phyloP scores from a whole-genome alignment of 2,797 vertebrate genomes.

The Graptemys geographica region DNA sequence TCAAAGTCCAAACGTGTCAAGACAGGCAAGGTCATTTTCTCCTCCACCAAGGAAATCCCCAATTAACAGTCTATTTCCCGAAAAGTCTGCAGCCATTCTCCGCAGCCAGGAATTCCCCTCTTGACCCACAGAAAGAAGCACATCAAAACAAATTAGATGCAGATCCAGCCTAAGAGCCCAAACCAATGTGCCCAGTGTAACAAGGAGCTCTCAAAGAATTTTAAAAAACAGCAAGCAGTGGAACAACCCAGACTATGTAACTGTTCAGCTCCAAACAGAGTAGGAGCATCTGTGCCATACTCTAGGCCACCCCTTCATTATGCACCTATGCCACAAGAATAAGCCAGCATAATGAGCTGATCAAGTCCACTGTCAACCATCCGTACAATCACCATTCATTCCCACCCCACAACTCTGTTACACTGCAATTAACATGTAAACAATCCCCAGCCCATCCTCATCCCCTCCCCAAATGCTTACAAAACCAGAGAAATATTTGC shows the following conservation, averaged over 20 bases:
- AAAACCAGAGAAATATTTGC: background rate
- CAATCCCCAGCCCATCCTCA: background rate
- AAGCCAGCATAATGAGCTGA: background rate
- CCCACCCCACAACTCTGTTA: background rate
- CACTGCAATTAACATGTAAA: background rate
- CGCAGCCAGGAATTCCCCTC: slow-evolving; percentile 8
- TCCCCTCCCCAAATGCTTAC: background rate
- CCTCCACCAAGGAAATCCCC: slow-evolving; percentile 50
- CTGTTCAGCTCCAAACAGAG: background rate
- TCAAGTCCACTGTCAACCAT: background rate
- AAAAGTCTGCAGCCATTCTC: slow-evolving; percentile 4
- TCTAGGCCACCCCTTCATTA: background rate
- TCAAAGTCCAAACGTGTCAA: background rate
- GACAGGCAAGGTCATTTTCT: background rate
- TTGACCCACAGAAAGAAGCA: background rate
- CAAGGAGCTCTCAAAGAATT: background rate
- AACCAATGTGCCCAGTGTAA: background rate
- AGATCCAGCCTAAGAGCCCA: background rate
- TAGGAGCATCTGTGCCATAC: background rate
- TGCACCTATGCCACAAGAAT: background rate
- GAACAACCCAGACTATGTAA: background rate
- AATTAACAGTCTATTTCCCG: slow-evolving; percentile 45
- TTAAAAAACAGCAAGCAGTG: background rate
- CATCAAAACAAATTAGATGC: background rate
- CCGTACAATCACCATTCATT: background rate